Base-by-base conservation (phyloP, 2,888 invertebrate genomes). In the Yponomeuta plumbellus region DNA sequence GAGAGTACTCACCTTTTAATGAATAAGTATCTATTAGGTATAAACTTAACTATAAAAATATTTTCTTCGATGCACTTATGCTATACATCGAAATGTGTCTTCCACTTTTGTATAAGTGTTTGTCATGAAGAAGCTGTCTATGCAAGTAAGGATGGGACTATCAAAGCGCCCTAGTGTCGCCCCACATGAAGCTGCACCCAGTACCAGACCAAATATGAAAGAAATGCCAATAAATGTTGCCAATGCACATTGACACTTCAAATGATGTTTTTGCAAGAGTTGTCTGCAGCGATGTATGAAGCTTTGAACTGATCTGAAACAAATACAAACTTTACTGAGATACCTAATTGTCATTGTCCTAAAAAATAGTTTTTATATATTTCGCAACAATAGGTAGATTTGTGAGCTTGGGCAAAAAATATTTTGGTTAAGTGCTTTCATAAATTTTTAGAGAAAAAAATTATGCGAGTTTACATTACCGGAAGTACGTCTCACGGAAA, bases 101-200 rank as follows among this genome's bases (percentile, higher is more conserved):
- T 84, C 80, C 67, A 75, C 68, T 59, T 71, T 75, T 13, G 74
- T 40, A 70, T 78, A 77, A 44, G 70, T 71, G 66, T 84, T 81
- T 3, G 78, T 71, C 40, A 81, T 76, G 69, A 89, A 88, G 44
- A 79, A 80, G 67, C 79, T 85, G 64, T 90, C 88, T 61, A 90
- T 78, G 71, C 88, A 89, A 22, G 79, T 76, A 2, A 88, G 71
- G 64, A 89, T 78, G 5, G 88, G 88, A 67, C 86, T 89, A 69
- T 86, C 85, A 69, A 89, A 88, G 67, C 76, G 78, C 17, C 90
- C 80, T 10, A 79, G 77, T 66, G 78, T 75, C 1, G 82, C 76
- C 11, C 88, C 87, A 65, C 90, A 90, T 0, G 87, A 81, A 0
- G 85, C 87, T 57, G 85, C 86, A 1, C 89, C 90, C 39, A 88